A percentile compares a stretch with the other conserved stretches of the same genome.
phyloP scores from a whole-genome alignment of 2,888 invertebrate genomes.

The Leptinotarsa rubiginosa region DNA sequence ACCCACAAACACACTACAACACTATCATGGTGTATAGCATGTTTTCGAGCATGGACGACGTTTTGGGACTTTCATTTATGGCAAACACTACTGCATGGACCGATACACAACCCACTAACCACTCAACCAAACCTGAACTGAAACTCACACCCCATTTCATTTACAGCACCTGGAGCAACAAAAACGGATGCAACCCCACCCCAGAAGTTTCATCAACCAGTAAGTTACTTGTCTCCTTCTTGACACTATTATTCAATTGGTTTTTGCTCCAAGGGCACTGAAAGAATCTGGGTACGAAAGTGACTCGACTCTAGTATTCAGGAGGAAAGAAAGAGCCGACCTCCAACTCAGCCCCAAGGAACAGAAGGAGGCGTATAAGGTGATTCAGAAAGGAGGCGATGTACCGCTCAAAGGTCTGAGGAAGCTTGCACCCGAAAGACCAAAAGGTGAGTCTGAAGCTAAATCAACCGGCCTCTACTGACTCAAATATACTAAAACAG shows the following conservation, averaged over 20 bases:
- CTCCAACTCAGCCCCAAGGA: slow-evolving; percentile 83
- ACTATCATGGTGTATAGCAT: slow-evolving; percentile 5
- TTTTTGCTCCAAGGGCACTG: slow-evolving; percentile 73
- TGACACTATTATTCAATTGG: neutral
- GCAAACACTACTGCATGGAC: slow-evolving; percentile 19
- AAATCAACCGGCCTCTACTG: slow-evolving; percentile 18
- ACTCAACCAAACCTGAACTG: neutral
- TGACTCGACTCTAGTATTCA: slow-evolving; percentile 88
- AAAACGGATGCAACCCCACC: slow-evolving; percentile 71
- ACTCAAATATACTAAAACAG: slow-evolving; percentile 37
- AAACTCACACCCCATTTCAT: slow-evolving; percentile 46
- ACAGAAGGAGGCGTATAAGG: slow-evolving; percentile 85
- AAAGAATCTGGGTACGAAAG: slow-evolving; percentile 94
- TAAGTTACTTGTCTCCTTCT: slow-evolving; percentile 65
- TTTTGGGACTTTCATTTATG: neutral
- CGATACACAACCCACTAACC: slow-evolving; percentile 5
- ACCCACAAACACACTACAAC: slow-evolving; percentile 12
- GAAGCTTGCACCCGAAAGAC: slow-evolving; percentile 88
- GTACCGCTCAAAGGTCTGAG: slow-evolving; percentile 93
- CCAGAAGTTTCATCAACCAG: slow-evolving; percentile 87
- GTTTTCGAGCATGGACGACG: slow-evolving; percentile 20
- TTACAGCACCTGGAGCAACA: slow-evolving; percentile 80
- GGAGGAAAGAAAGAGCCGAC: slow-evolving; percentile 77
- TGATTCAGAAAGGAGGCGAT: slow-evolving; percentile 93
- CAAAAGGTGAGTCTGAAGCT: slow-evolving; percentile 72